Evolutionary conservation across 2,113 vertebrate genomes (phyloP).

Genomic region (Eulemur rufifrons): DNA sequence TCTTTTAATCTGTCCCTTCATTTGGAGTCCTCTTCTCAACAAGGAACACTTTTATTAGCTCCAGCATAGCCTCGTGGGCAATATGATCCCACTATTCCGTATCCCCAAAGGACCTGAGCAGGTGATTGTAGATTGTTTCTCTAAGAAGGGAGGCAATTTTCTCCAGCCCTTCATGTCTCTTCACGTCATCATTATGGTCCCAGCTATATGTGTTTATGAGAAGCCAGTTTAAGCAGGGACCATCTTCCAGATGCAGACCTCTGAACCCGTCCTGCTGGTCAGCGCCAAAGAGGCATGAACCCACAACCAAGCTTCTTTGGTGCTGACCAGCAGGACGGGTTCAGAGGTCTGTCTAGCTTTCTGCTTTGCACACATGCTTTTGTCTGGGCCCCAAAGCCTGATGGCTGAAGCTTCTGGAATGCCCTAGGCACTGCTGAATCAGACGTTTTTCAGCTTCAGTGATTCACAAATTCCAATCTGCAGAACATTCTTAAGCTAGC

Average conservation of each 20-base stretch:
- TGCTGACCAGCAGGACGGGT: neutral
- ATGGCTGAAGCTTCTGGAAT: conserved; percentile 52
- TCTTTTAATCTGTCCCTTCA: neutral
- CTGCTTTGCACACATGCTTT: conserved; percentile 32
- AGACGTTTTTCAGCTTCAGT: conserved; percentile 50
- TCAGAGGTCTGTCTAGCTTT: conserved; percentile 31
- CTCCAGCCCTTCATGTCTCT: neutral
- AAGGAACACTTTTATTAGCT: neutral
- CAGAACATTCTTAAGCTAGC: conserved; percentile 33
- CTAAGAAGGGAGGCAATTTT: neutral
- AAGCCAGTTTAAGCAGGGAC: neutral
- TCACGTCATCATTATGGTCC: neutral
- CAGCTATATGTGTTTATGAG: neutral
- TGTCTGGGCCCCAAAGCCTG: neutral
- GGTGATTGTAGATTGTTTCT: neutral
- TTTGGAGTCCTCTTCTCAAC: neutral
- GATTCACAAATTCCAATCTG: conserved; percentile 57
- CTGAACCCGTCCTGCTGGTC: neutral
- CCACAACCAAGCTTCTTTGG: neutral
- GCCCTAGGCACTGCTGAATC: conserved; percentile 41
- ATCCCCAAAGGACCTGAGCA: neutral
- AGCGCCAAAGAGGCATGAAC: neutral
- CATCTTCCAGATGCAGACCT: conserved; percentile 15
- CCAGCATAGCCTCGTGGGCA: neutral
- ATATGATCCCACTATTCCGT: neutral